A percentile compares a stretch with the other conserved stretches of the same genome.
phyloP scores from a whole-genome alignment of 2,797 vertebrate genomes.

The Bryconaethiops microstoma region DNA sequence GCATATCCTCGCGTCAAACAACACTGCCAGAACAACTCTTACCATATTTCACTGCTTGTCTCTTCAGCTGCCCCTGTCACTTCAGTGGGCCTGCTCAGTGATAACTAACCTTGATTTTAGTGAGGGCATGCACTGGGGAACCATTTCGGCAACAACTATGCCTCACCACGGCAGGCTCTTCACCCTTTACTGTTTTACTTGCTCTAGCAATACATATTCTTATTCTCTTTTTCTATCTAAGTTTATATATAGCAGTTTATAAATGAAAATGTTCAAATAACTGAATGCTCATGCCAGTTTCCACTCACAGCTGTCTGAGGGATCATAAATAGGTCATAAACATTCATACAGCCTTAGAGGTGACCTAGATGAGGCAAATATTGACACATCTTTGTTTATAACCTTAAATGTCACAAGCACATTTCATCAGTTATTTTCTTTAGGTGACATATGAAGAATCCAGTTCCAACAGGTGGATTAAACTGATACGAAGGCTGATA shows the following conservation, averaged over 20 bases:
- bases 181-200: neutral
- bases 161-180: constrained; percentile 16
- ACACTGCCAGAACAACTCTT: constrained; percentile 70
- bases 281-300: neutral
- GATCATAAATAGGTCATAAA: neutral
- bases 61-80: constrained; percentile 86
- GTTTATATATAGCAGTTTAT: constrained; percentile 8
- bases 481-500: constrained; percentile 27
- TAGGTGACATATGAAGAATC: constrained; percentile 13
- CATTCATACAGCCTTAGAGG: neutral
- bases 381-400: neutral
- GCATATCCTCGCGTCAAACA: constrained; percentile 65
- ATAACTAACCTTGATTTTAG: constrained; percentile 62
- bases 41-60: constrained; percentile 63
- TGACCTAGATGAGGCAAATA: neutral
- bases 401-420: neutral
- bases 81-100: constrained; percentile 73
- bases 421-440: constrained; percentile 16
- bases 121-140: constrained; percentile 28
- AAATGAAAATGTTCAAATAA: neutral
- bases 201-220: neutral
- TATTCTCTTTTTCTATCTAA: neutral
- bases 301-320: neutral
- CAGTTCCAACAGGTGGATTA: constrained; percentile 11
- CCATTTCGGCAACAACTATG: constrained; percentile 30